Evolutionary conservation across 2,888 invertebrate genomes (phyloP).

Genomic region (Drosophila dives): DNA sequence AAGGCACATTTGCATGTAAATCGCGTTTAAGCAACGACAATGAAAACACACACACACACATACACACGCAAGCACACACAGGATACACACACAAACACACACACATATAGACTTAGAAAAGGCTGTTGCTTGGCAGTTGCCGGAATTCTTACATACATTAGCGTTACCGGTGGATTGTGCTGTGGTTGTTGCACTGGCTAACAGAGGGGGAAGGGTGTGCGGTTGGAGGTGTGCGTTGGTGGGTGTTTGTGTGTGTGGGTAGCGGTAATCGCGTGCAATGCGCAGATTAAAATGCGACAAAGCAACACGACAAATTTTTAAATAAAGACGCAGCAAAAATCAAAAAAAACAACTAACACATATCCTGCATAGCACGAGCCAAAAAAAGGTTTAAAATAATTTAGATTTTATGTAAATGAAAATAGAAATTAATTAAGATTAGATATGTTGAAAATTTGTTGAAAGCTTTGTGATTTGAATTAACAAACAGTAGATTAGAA

Average conservation of each 20-base stretch:
- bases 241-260: neutral
- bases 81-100: neutral
- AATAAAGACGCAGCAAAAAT: conserved; percentile 48
- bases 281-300: conserved; percentile 75
- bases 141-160: conserved; percentile 78
- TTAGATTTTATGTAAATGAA: neutral
- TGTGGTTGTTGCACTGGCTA: conserved; percentile 3
- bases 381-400: neutral
- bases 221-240: neutral
- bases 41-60: conserved; percentile 38
- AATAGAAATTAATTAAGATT: neutral
- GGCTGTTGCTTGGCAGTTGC: conserved; percentile 68
- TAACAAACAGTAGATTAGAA: neutral
- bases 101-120: conserved; percentile 29
- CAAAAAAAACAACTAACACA: conserved; percentile 1
- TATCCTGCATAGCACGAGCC: conserved; percentile 21
- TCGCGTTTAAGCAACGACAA: conserved; percentile 70
- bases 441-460: neutral
- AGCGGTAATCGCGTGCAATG: conserved; percentile 70
- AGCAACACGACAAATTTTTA: conserved; percentile 76
- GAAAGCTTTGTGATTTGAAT: neutral
- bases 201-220: neutral
- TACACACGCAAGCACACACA: conserved; percentile 12
- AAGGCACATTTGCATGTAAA: conserved; percentile 75
- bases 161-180: conserved; percentile 38